Evolutionary conservation across 2,888 invertebrate species (phyloP).

Genomic region (Eulithis testata): DNA sequence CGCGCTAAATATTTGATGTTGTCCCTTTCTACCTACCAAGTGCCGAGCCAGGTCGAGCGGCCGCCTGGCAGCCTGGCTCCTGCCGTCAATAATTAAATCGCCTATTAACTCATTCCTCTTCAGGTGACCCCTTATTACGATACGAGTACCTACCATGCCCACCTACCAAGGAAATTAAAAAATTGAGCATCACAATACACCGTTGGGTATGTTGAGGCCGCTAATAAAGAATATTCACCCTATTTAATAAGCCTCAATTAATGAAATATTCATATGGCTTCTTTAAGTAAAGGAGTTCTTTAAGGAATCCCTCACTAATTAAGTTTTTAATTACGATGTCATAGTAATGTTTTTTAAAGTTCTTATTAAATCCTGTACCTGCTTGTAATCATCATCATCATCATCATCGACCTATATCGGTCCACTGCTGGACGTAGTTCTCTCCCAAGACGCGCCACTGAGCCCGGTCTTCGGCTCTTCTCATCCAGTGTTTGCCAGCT

Average conservation of each 20-base stretch:
- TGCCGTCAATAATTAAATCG: conserved; percentile 81
- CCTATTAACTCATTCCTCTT: conserved; percentile 82
- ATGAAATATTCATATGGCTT: conserved; percentile 27
- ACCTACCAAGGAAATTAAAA: conserved; percentile 51
- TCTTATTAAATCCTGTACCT: background rate
- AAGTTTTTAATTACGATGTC: conserved; percentile 8
- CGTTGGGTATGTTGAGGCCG: conserved; percentile 39
- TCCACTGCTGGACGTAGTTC: too few relatives aligned
- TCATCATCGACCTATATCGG: too few relatives aligned
- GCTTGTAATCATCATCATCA: too few relatives aligned
- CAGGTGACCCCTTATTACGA: conserved; percentile 73
- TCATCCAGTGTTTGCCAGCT: too few relatives aligned
- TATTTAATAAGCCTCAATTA: conserved; percentile 35
- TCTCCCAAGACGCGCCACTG: too few relatives aligned
- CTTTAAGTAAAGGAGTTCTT: conserved; percentile 12
- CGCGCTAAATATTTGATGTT: conserved; percentile 83
- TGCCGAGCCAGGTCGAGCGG: conserved; percentile 30
- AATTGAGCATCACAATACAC: conserved; percentile 51
- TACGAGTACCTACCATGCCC: conserved; percentile 4
- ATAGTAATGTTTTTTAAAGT: background rate
- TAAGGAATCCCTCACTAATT: conserved; percentile 20
- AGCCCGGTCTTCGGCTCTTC: too few relatives aligned
- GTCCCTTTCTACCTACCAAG: conserved; percentile 69
- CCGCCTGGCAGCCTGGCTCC: conserved; percentile 47
- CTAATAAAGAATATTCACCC: conserved; percentile 36